Percentiles rank a stretch among this genome's conserved stretches.
Evolutionary conservation across 1,140 invertebrate species (phyloP).

Genomic region (Aporrectodea caliginosa): DNA sequence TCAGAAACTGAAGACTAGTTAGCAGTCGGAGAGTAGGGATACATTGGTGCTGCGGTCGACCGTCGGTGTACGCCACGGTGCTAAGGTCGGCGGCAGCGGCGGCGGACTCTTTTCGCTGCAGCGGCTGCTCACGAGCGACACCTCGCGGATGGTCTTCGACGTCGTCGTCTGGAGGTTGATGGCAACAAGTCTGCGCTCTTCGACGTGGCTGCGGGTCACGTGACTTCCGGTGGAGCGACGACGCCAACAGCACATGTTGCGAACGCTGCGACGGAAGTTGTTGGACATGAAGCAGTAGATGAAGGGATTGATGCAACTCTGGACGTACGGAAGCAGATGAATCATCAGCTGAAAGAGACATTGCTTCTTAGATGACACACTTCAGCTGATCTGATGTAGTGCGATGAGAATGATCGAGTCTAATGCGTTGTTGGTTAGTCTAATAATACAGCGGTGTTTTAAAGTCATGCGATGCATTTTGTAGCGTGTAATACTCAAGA

Average conservation of each 20-base stretch:
- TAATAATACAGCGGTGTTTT: too few relatives aligned
- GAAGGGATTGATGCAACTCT: conserved; percentile 59
- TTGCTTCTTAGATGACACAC: too few relatives aligned
- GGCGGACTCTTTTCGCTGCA: neutral
- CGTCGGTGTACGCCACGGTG: too few relatives aligned
- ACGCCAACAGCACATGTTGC: conserved; percentile 29
- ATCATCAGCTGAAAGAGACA: conserved; percentile 48
- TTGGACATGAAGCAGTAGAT: conserved; percentile 62
- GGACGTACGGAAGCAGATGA: conserved; percentile 48
- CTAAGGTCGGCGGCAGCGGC: too few relatives aligned
- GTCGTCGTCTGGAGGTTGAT: neutral
- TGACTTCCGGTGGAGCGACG: neutral
- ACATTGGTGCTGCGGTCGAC: neutral
- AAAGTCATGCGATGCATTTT: too few relatives aligned
- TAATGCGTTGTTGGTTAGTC: too few relatives aligned
- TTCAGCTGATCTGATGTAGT: too few relatives aligned
- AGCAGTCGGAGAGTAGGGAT: neutral
- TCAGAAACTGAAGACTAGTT: too few relatives aligned
- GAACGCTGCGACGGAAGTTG: conserved; percentile 56
- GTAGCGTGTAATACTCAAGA: too few relatives aligned
- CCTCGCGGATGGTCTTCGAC: too few relatives aligned
- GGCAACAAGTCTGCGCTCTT: neutral
- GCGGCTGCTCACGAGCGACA: too few relatives aligned
- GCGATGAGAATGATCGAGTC: too few relatives aligned
- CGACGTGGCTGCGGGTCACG: neutral